Evolutionary conservation across 2,888 invertebrate genomes (phyloP).

Genomic region (Diabrotica balteata): DNA sequence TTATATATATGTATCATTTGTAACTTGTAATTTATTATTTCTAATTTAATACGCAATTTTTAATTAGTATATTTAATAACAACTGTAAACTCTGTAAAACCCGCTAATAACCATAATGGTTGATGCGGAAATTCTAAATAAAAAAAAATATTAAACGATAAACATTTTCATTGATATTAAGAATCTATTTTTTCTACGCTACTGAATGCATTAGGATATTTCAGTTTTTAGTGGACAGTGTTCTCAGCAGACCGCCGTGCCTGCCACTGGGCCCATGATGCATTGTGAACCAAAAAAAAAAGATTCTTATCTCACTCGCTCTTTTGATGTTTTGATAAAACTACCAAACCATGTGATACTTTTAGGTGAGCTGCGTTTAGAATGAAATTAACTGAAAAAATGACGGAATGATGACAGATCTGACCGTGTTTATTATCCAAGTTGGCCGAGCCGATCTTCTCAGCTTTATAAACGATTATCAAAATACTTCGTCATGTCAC

Average conservation of each 20-base stretch:
- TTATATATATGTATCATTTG: too few relatives aligned
- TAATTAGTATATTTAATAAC: too few relatives aligned
- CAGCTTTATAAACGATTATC: conserved; percentile 51
- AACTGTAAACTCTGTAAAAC: too few relatives aligned
- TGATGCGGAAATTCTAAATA: too few relatives aligned
- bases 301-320: conserved; percentile 16
- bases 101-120: too few relatives aligned
- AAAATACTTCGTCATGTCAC: conserved; percentile 54
- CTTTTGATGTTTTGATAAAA: conserved; percentile 27
- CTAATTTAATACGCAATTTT: too few relatives aligned
- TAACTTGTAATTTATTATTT: too few relatives aligned
- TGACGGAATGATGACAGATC: conserved; percentile 50
- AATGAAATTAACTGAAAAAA: conserved; percentile 53
- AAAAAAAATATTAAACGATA: too few relatives aligned
- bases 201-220: too few relatives aligned
- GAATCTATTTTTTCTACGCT: too few relatives aligned
- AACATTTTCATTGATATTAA: too few relatives aligned
- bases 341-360: conserved; percentile 27
- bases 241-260: conserved; percentile 2
- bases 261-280: conserved; percentile 13
- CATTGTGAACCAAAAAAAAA: conserved; percentile 20
- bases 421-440: conserved; percentile 41
- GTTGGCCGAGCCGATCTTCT: conserved; percentile 41
- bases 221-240: conserved; percentile 1
- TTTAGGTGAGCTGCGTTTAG: conserved; percentile 22